phyloP scores from a whole-genome alignment of 2,888 invertebrate species.

The Charanyca ferruginea region DNA sequence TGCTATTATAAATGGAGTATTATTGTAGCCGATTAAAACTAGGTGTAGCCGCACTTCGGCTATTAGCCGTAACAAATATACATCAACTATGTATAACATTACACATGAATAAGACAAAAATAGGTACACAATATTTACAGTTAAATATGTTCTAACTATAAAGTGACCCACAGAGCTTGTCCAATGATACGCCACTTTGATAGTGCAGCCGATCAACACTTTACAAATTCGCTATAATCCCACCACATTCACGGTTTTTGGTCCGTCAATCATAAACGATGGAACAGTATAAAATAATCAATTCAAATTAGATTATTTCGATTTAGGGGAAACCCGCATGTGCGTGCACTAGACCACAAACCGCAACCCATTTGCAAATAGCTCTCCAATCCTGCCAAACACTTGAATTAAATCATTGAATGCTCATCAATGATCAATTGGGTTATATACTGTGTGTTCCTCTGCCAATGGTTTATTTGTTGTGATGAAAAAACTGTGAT shows the following conservation, averaged over 20 bases:
- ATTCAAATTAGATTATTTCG: constrained; percentile 67
- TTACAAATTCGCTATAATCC: constrained; percentile 28
- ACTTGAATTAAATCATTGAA: constrained; percentile 64
- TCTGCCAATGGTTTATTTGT: too few relatives aligned
- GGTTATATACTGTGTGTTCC: constrained; percentile 16
- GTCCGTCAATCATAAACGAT: constrained; percentile 44
- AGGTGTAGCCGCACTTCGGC: too few relatives aligned
- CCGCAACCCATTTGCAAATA: constrained; percentile 70
- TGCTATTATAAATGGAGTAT: too few relatives aligned
- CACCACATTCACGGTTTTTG: constrained; percentile 36
- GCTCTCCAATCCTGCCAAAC: constrained; percentile 58
- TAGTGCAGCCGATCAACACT: constrained; percentile 9
- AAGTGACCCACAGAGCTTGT: constrained; percentile 9
- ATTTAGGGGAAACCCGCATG: constrained; percentile 57
- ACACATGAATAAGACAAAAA: too few relatives aligned
- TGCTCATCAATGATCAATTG: constrained; percentile 44
- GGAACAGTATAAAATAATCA: constrained; percentile 55
- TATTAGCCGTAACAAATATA: too few relatives aligned
- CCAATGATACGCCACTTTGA: not conserved
- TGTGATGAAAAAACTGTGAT: too few relatives aligned
- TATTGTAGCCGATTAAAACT: too few relatives aligned
- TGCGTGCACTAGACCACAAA: constrained; percentile 58
- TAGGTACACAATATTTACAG: too few relatives aligned
- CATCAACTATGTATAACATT: too few relatives aligned
- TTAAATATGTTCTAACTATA: too few relatives aligned